Conservation (phyloP, 2,113 vertebrate genomes). For the Vulpes ferrilata region DNA sequence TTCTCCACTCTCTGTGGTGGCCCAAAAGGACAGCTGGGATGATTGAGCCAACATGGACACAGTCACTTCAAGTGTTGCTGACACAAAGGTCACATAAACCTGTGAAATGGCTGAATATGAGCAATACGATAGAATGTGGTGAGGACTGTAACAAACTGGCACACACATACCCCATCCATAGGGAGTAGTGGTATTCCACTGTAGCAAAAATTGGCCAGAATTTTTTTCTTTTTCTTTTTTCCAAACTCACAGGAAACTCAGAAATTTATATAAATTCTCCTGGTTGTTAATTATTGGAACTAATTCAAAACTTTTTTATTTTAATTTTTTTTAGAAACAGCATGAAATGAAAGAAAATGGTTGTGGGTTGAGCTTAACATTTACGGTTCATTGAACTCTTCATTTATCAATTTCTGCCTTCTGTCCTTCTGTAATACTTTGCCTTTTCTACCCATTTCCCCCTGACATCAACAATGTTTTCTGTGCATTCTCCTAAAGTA, state of each 20-base stretch:
- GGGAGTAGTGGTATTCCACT: background rate
- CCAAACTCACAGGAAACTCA: background rate
- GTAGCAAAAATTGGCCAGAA: background rate
- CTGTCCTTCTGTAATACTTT: background rate
- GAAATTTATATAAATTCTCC: background rate
- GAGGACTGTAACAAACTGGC: background rate
- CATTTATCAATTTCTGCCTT: background rate
- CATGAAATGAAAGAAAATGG: background rate
- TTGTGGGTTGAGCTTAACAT: background rate
- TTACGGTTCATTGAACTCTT: background rate
- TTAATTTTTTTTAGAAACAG: background rate
- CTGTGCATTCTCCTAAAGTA: background rate
- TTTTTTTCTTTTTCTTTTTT: background rate
- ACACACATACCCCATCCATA: no score
- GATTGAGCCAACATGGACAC: background rate
- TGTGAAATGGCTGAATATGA: background rate
- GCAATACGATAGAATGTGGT: background rate
- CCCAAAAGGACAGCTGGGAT: background rate
- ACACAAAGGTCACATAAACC: background rate
- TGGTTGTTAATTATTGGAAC: slow-evolving; percentile 1
- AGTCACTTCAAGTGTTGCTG: background rate
- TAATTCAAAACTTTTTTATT: background rate
- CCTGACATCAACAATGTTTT: background rate
- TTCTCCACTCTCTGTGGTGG: background rate
- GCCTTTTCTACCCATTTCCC: background rate